Percentiles rank a stretch among this genome's conserved stretches.
phyloP scores from a whole-genome alignment of 1,140 invertebrate genomes.

The Ruditapes philippinarum region DNA sequence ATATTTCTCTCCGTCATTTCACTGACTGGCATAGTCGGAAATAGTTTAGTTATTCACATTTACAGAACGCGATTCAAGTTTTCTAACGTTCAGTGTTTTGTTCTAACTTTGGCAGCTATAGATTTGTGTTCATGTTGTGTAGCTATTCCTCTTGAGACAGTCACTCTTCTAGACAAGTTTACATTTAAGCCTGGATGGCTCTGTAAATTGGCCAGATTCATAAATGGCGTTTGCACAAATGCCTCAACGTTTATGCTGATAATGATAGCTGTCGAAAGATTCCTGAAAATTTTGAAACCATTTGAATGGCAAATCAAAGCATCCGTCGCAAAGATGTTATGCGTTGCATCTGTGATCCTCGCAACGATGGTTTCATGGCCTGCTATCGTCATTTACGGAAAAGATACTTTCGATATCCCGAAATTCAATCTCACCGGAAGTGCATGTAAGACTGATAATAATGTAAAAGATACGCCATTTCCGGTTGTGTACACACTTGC shows the following conservation, averaged over 20 bases:
- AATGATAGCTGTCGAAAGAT: conserved; percentile 39
- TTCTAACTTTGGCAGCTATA: conserved; percentile 31
- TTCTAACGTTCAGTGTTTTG: conserved; percentile 25
- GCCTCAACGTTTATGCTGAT: conserved; percentile 28
- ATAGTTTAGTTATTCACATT: conserved; percentile 60
- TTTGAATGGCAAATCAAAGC: conserved; percentile 35
- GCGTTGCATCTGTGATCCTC: not conserved
- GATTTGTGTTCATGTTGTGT: conserved; percentile 55
- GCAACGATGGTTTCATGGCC: not conserved
- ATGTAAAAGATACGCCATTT: conserved; percentile 4
- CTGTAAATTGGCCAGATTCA: conserved; percentile 38
- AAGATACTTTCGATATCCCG: conserved; percentile 14
- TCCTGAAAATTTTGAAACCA: conserved; percentile 38
- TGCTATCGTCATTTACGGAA: conserved; percentile 14
- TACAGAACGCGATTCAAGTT: conserved; percentile 53
- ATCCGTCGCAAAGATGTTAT: not conserved
- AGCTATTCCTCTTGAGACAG: conserved; percentile 29
- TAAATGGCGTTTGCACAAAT: conserved; percentile 32
- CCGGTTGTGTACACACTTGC: not conserved
- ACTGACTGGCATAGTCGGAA: conserved; percentile 41
- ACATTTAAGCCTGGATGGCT: conserved; percentile 35
- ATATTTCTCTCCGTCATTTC: conserved; percentile 32
- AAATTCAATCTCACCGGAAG: conserved; percentile 3
- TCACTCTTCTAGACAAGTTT: conserved; percentile 18
- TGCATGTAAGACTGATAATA: conserved; percentile 35